Evolutionary conservation across 2,797 vertebrate genomes (phyloP), one percentile per base, ranked within the genome.

Genomic region (Epinephelus awoara): DNA sequence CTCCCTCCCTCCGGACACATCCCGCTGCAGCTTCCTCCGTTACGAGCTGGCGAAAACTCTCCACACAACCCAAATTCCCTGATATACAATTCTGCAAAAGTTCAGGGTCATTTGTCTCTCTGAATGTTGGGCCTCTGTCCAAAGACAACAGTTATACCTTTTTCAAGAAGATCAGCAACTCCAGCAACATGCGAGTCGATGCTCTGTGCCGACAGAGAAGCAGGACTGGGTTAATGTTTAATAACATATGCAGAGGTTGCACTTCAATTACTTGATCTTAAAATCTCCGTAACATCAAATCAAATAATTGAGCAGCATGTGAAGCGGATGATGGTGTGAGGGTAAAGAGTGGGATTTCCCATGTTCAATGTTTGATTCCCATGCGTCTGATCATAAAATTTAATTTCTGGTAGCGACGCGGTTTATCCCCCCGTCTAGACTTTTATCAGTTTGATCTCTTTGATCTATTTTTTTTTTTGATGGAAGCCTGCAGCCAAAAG

Each of bases 381-480:
- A 14, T 65, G 49, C 13, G 64, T 81, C 80, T 85, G 87, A 91
- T 89, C 78, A 85, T 85, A 70, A 76, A 82, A 81, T 89, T 49
- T 25, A n/a, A 86, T 91, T 91, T 88, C 72, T 89, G 77, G 61
- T 75, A 80, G 82, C 3, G 61, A 88, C 80, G 85, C 23, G 49
- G 68, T 89, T 88, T 86, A 75, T 51, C 46, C 67, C 61, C 50
- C 42, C 67, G 64, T 79, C 75, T 71, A 83, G 51, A 85, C 77
- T 85, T 81, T 88, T 79, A 92, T 91, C 89, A 91, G 58, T 87
- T 79, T 85, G 61, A 90, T 86, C 87, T 86, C 85, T 91, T 86
- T 93, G 89, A 93, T 93, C 76, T 90, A 67, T 89, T 87, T 85
- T 34, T 27, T 23, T 23, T 34, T 84, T 87, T 86, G 83, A 90